Conservation (phyloP, 2,888 invertebrate genomes). For the Synanthedon tipuliformis region DNA sequence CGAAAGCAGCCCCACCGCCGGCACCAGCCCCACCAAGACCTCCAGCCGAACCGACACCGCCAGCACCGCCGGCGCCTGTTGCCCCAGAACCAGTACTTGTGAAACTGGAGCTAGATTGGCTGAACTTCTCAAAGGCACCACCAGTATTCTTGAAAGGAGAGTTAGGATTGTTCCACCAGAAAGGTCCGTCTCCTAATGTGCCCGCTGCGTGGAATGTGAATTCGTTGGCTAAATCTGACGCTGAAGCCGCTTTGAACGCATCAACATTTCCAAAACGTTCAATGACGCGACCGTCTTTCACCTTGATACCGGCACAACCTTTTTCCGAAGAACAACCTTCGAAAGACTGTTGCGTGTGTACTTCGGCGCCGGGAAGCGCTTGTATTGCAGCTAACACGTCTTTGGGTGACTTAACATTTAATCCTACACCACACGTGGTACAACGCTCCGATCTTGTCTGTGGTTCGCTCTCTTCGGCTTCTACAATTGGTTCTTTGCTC, state of each 20-base stretch:
- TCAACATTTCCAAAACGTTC: conserved; percentile 51
- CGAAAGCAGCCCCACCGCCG: conserved; percentile 3
- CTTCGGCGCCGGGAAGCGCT: conserved; percentile 36
- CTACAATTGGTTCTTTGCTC: conserved; percentile 32
- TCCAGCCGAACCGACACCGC: conserved; percentile 16
- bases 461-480: conserved; percentile 39
- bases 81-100: conserved; percentile 17
- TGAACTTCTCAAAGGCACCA: conserved; percentile 41
- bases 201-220: conserved; percentile 51
- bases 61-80: conserved; percentile 14
- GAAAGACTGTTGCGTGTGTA: conserved; percentile 54
- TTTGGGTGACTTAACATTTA: conserved; percentile 33
- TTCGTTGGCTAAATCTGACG: conserved; percentile 34
- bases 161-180: conserved; percentile 73
- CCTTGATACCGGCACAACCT: conserved; percentile 59
- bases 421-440: conserved; percentile 30
- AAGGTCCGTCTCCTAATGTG: conserved; percentile 42
- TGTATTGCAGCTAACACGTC: conserved; percentile 38
- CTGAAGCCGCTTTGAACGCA: conserved; percentile 43
- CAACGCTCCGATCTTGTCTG: conserved; percentile 45
- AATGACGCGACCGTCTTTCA: conserved; percentile 53
- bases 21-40: conserved; percentile 15
- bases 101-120: conserved; percentile 39
- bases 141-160: conserved; percentile 67
- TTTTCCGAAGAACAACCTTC: conserved; percentile 54